These are phyloP conservation scores for Trichechus manatus DNA, from an alignment of 2,113 vertebrate species.

Conservation along the genomic window DNA sequence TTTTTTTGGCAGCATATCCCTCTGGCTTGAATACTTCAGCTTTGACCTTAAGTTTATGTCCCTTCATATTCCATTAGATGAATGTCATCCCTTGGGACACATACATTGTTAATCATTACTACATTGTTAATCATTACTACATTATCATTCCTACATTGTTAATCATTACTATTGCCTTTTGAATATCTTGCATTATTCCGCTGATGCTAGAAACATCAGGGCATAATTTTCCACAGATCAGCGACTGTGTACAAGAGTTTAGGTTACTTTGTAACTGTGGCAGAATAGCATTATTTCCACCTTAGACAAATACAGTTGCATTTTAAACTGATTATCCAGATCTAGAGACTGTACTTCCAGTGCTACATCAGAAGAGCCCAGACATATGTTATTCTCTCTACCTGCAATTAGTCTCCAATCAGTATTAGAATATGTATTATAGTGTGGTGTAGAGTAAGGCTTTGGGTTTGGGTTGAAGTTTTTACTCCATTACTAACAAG, in stretches of 20 bases:
- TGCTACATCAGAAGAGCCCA: not conserved
- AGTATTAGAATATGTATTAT: not conserved
- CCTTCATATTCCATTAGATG: constrained; percentile 15
- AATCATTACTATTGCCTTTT: constrained; percentile 55
- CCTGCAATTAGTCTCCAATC: not conserved
- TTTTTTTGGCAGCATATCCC: not conserved
- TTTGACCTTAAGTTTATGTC: constrained; percentile 44
- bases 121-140: constrained; percentile 50
- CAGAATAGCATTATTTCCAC: not conserved
- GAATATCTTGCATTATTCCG: not conserved
- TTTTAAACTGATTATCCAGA: not conserved
- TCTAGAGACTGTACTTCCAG: not conserved
- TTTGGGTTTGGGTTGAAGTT: not conserved
- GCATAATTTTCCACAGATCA: constrained; percentile 12
- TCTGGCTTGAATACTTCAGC: not conserved
- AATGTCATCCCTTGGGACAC: not conserved
- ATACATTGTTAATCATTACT: too few species aligned
- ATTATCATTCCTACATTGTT: not conserved
- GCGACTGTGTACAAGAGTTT: not conserved
- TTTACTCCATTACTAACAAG: not conserved
- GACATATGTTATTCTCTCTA: not conserved
- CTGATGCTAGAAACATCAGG: not conserved
- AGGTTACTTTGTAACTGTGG: not conserved
- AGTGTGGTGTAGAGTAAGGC: not conserved
- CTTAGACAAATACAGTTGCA: not conserved